Percentiles rank a stretch among this genome's conserved stretches.
phyloP scores from a whole-genome alignment of 2,888 invertebrate genomes.

The Lomographa bimaculata region DNA sequence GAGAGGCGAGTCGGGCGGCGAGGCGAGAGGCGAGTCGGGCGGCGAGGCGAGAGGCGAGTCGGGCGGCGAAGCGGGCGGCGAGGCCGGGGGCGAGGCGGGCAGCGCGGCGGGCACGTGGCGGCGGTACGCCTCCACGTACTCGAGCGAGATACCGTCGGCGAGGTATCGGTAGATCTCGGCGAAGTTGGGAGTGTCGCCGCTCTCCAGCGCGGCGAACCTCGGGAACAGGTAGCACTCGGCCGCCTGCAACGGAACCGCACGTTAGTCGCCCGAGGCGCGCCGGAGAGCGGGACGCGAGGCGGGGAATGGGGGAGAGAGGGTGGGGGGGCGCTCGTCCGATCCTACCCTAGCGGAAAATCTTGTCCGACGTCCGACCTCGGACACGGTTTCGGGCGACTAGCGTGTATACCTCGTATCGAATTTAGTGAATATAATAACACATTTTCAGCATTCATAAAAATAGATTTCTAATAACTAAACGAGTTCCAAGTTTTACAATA shows the following conservation, averaged over 20 bases:
- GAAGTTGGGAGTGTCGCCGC: slow-evolving; percentile 69
- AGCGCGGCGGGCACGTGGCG: slow-evolving; percentile 59
- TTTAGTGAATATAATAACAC: no score
- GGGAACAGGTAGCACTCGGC: slow-evolving; percentile 77
- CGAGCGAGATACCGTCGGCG: slow-evolving; percentile 69
- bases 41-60: background rate
- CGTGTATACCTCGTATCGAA: no score
- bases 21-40: slow-evolving; percentile 2
- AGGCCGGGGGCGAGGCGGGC: slow-evolving; percentile 22
- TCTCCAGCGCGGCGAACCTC: slow-evolving; percentile 79
- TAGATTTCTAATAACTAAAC: no score
- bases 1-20: slow-evolving; percentile 4
- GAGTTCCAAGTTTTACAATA: no score
- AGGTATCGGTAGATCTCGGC: slow-evolving; percentile 64
- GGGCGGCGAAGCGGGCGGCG: slow-evolving; percentile 7
- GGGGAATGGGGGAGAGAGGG: background rate
- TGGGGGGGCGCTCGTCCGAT: slow-evolving; percentile 18
- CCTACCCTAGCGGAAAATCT: no score
- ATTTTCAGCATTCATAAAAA: no score
- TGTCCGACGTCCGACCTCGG: no score
- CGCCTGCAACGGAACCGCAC: slow-evolving; percentile 54
- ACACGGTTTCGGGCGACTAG: no score
- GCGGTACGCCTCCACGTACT: slow-evolving; percentile 67
- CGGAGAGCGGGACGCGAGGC: slow-evolving; percentile 4
- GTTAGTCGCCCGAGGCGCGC: slow-evolving; percentile 10